Evolutionary conservation across 2,113 vertebrate species (phyloP).

Genomic region (Dasyprocta punctata): DNA sequence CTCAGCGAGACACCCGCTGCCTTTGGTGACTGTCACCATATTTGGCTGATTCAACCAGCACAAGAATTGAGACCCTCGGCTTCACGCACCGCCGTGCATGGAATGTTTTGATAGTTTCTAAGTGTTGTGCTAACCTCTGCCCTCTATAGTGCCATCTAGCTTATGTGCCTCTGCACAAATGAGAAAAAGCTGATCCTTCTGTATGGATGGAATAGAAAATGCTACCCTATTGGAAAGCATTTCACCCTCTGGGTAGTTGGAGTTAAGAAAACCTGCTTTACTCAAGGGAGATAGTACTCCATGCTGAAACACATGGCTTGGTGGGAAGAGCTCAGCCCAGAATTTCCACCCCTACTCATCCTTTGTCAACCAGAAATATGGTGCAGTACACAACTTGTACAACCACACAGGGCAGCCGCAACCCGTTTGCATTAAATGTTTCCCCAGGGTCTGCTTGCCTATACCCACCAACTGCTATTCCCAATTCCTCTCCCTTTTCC

Average conservation of each 20-base stretch:
- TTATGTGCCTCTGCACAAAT: background rate
- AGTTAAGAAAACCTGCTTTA: background rate
- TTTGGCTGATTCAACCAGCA: background rate
- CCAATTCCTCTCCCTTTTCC: background rate
- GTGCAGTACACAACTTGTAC: background rate
- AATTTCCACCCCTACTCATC: background rate
- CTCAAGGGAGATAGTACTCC: background rate
- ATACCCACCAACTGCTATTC: background rate
- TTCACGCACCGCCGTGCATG: background rate
- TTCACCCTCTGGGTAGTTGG: background rate
- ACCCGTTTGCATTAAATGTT: no score
- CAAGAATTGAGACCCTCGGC: background rate
- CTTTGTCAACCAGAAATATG: background rate
- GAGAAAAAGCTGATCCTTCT: background rate
- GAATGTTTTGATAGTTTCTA: background rate
- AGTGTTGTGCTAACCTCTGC: background rate
- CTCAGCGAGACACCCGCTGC: background rate
- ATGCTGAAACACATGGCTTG: background rate
- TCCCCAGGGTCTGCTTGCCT: background rate
- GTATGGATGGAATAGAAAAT: background rate
- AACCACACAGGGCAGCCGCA: background rate
- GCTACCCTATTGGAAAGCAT: background rate
- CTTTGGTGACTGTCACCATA: rapidly evolving
- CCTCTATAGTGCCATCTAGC: no score
- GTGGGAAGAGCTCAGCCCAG: background rate